A percentile compares a stretch with the other conserved stretches of the same genome.
These are phyloP conservation scores for Micrasema longulum DNA, from an alignment of 1,140 invertebrate species.

Conservation along the genomic window DNA sequence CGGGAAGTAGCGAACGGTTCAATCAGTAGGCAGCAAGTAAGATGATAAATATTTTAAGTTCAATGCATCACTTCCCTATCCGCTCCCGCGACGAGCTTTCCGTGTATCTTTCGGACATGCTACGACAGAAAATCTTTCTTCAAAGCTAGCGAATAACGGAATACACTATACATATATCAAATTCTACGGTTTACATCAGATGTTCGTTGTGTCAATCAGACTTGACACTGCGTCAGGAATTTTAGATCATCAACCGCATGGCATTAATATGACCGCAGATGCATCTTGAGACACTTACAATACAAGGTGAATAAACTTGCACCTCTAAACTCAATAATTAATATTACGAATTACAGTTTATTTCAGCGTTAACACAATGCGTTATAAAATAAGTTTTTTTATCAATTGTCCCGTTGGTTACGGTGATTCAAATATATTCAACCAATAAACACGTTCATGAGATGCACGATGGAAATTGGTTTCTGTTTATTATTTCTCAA, in stretches of 20 bases:
- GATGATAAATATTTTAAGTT: constrained; percentile 6
- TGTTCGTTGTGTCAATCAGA: constrained; percentile 6
- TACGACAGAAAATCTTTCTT: not conserved
- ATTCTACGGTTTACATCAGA: not conserved
- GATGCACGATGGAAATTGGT: too few species aligned
- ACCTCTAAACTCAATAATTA: too few species aligned
- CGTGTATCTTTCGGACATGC: not conserved
- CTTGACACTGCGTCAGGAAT: not conserved
- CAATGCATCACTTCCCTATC: constrained; percentile 1
- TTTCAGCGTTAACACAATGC: too few species aligned
- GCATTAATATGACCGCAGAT: constrained; percentile 4
- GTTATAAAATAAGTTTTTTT: too few species aligned
- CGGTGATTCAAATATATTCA: too few species aligned
- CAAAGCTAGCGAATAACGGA: constrained; percentile 27
- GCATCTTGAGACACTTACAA: not conserved
- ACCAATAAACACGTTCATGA: too few species aligned
- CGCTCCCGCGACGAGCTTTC: not conserved
- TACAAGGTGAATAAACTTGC: constrained; percentile 4
- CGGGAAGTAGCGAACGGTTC: not conserved
- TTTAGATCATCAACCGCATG: not conserved
- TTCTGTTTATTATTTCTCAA: too few species aligned
- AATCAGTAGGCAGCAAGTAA: not conserved
- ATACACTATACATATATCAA: too few species aligned
- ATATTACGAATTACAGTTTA: too few species aligned
- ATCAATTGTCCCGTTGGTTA: too few species aligned